Evolutionary conservation across 2,113 vertebrate genomes (phyloP).

Genomic region (Trichomycterus rosablanca): DNA sequence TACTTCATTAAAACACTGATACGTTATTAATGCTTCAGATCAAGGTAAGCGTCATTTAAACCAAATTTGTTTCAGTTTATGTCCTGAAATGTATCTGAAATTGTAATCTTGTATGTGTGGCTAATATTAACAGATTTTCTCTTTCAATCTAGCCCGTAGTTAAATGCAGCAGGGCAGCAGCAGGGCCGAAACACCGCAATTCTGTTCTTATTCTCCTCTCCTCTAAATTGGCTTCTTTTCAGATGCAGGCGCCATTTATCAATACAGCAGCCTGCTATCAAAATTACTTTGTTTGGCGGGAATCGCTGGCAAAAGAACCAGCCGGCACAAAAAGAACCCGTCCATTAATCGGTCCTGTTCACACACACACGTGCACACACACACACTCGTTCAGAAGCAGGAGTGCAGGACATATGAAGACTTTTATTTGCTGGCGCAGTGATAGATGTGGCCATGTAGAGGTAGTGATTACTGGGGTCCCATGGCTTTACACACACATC

Average conservation of each 20-base stretch:
- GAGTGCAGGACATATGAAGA: conserved; percentile 50
- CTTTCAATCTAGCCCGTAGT: background rate
- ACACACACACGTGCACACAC: conserved; percentile 44
- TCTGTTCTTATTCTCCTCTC: conserved; percentile 45
- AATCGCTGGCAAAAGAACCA: conserved; percentile 59
- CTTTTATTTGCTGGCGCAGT: conserved; percentile 61
- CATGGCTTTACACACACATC: conserved; percentile 58
- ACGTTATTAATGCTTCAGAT: no score
- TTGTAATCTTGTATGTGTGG: no score
- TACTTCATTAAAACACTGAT: no score
- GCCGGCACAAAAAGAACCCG: conserved; percentile 55
- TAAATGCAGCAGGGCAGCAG: conserved; percentile 2
- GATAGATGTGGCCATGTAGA: conserved; percentile 58
- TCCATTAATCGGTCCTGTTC: conserved; percentile 60
- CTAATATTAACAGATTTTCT: conserved; percentile 12
- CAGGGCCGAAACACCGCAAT: conserved; percentile 45
- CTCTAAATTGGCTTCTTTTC: conserved; percentile 65
- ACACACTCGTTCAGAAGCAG: background rate
- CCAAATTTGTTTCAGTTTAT: no score
- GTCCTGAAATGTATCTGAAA: no score
- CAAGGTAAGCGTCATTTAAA: no score
- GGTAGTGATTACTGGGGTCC: conserved; percentile 61
- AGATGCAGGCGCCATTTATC: conserved; percentile 64
- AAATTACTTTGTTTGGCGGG: conserved; percentile 67
- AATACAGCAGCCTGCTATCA: conserved; percentile 60